These are phyloP conservation scores for Pogonomyrmex barbatus DNA, from an alignment of 1,140 invertebrate species.

Conservation along the genomic window DNA sequence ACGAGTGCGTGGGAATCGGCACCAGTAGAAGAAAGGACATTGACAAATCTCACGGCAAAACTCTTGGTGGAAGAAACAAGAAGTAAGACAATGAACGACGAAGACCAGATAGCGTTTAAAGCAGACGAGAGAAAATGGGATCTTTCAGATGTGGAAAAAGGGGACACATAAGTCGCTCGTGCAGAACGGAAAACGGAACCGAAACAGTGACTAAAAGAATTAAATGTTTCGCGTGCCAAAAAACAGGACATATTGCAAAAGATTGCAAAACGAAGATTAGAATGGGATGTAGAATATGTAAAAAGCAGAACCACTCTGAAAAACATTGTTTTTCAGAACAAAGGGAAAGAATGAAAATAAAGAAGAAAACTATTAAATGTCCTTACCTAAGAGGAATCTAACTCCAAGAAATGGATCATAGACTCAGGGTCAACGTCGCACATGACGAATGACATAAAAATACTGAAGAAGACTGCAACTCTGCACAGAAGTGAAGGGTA, in stretches of 20 bases:
- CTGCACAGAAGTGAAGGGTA: too few species aligned
- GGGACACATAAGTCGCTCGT: neutral
- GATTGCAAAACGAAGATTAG: neutral
- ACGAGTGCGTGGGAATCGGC: too few species aligned
- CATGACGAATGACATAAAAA: neutral
- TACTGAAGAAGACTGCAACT: neutral
- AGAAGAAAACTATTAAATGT: neutral
- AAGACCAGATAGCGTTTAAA: neutral
- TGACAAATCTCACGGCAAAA: too few species aligned
- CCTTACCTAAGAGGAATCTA: neutral
- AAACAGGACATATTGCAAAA: neutral
- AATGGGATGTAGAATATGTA: neutral
- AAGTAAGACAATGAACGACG: neutral
- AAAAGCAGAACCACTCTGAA: neutral
- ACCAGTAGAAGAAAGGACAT: too few species aligned
- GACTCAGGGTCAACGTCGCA: neutral
- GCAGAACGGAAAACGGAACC: neutral
- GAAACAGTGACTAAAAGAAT: neutral
- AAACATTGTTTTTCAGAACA: neutral
- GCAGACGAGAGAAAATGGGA: neutral
- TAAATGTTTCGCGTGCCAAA: neutral
- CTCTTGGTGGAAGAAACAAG: too few species aligned
- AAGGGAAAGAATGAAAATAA: neutral
- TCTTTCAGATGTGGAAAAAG: neutral
- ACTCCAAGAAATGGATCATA: neutral